Evolutionary conservation across 2,797 vertebrate species (phyloP), one percentile per base, ranked within the genome.

Genomic region (Karalla daura): DNA sequence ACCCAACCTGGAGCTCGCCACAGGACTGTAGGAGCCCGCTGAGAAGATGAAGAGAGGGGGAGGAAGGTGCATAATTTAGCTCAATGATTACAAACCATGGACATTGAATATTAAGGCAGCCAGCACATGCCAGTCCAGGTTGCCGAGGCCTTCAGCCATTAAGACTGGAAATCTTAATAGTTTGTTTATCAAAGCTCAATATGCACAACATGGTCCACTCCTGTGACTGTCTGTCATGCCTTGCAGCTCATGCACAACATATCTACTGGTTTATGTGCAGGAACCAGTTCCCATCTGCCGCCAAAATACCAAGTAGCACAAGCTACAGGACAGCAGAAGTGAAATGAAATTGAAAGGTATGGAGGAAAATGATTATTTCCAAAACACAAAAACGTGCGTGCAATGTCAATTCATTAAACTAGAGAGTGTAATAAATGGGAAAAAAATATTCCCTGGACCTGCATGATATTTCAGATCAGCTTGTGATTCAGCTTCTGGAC

Each of bases 1-100:
- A 61, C 79, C 65, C 69, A 66, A 63, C 79, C 55, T 71, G 69
- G 24, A 68, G 66, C 49, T 58, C 65, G 23, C 56, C 8, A 14
- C 64, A 51, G 68, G 54, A 39, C 55, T 39, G 18, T 2, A 20
- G 10, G 44, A 43, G 51, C 27, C 45, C 1, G 35, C 41, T 33
- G 46, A 49, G 52, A 66, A 46, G 39, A 25, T 0, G n/a, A 1
- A 27, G 25, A 44, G 28, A 39, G 4, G 13, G 39, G 23, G n/a
- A 53, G 17, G 28, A 35, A n/a, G 17, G 14, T 13, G 32, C 24
- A 60, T 60, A 37, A 50, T 35, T 49, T 18, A 50, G 14, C 2
- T 5, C 8, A 28, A 56, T 8, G 50, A 56, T 39, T 44, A 23
- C 46, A 65, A 39, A 18, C 15, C n/a, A 3, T 4, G 0, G 15